Base-by-base conservation (phyloP, 2,797 vertebrate species). In the Anisognathus igniventris region DNA sequence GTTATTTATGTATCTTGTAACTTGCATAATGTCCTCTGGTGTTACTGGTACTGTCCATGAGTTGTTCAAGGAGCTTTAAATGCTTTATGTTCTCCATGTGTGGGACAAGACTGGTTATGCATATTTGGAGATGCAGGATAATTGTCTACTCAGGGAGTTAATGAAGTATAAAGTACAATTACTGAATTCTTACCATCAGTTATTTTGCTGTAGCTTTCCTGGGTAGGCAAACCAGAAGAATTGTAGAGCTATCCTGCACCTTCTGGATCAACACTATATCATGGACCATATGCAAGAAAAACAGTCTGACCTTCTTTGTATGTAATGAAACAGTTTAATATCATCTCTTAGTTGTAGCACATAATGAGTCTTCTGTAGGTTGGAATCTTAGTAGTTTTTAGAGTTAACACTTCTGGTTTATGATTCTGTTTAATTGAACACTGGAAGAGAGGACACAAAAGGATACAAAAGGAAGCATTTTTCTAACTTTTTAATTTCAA, bases 131-230 rank as follows among this genome's bases (percentile, higher is more conserved):
- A 77, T 90, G 42, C 57, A 82, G 50, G 28, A 51, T 93, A 88
- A 86, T 84, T 75, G 51, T 91, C 77, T 90, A 3, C 62, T 86
- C 66, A 72, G 68, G 39, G 54, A 86, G 22, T 78, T 94, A 94
- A 86, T 93, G 73, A 86, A 78, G 80, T 66, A 66, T 75, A 25
- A 90, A 90, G 74, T 61, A 33, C 67, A 90, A 81, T 88, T 93
- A 75, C 47, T 72, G 30, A 80, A 86, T 92, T 88, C 28, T 33
- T 68, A 75, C 9, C 10, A 31, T 65, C 15, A 83, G 35, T 86
- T 88, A 78, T 86, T 90, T 84, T 75, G 17, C 62, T 65, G 2
- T 78, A 72, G 47, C 74, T 81, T 92, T 88, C 33, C 39, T 79
- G 54, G 7, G 14, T 18, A 68, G 39, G n/a, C 58, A 86, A 84